Evolutionary conservation across 2,797 vertebrate species (phyloP).

Genomic region (Glyptemys insculpta): DNA sequence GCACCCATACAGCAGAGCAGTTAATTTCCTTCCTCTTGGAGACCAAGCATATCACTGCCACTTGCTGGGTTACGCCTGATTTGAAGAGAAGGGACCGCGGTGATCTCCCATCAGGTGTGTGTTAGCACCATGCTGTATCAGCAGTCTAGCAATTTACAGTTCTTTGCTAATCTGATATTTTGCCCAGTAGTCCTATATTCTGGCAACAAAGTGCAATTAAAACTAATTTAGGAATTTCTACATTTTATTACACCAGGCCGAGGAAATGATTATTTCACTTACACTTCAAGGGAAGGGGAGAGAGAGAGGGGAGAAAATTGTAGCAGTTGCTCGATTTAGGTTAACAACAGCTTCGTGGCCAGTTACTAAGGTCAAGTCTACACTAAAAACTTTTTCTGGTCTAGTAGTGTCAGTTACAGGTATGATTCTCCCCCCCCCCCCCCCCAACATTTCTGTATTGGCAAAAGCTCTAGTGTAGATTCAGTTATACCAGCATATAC

Average conservation of each 20-base stretch:
- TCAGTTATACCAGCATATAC: neutral
- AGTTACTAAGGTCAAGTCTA: neutral
- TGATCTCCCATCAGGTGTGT: neutral
- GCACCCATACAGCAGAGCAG: neutral
- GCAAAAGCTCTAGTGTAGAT: neutral
- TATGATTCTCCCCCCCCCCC: rapidly evolving
- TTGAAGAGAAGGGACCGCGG: neutral
- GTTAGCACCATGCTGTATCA: neutral
- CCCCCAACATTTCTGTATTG: neutral
- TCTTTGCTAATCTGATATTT: neutral
- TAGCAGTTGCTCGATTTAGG: neutral
- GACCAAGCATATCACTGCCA: neutral
- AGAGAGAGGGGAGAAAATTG: neutral
- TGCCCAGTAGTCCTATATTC: neutral
- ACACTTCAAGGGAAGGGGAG: neutral
- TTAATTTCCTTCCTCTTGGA: neutral
- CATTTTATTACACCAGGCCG: neutral
- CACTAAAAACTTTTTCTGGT: neutral
- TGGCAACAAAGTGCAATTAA: neutral
- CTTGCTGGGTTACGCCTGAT: neutral
- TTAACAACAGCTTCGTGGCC: neutral
- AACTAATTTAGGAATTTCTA: neutral
- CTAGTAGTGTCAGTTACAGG: neutral
- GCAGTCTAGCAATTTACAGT: neutral
- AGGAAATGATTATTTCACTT: neutral